These are phyloP conservation scores for Euborellia annulipes DNA, from an alignment of 1,140 invertebrate genomes.

Conservation along the genomic window DNA sequence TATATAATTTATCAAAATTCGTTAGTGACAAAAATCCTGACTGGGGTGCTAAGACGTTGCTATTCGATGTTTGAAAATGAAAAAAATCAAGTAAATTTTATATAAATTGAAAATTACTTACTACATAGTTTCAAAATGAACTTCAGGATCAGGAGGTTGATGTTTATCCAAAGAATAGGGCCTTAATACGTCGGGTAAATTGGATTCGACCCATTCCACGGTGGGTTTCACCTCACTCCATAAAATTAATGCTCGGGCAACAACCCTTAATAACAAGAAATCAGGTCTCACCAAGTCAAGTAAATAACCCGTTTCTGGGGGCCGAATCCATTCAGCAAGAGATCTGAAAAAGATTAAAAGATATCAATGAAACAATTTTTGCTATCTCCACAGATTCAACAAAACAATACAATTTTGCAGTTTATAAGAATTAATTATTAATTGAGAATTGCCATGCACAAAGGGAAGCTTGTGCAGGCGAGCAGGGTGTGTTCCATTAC, in stretches of 20 bases:
- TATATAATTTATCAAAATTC: no score
- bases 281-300: slow-evolving; percentile 88
- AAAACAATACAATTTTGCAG: no score
- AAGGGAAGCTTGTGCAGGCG: no score
- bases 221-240: slow-evolving; percentile 75
- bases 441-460: no score
- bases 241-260: slow-evolving; percentile 65
- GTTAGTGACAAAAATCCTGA: slow-evolving; percentile 4
- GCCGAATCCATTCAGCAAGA: slow-evolving; percentile 84
- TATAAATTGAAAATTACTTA: no score
- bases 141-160: slow-evolving; percentile 34
- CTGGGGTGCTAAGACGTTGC: slow-evolving; percentile 3
- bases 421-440: no score
- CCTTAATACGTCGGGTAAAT: slow-evolving; percentile 59
- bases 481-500: no score
- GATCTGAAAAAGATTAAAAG: slow-evolving; percentile 45
- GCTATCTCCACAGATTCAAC: no score
- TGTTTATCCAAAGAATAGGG: slow-evolving; percentile 55
- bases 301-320: slow-evolving; percentile 77
- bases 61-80: slow-evolving; percentile 1
- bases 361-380: no score
- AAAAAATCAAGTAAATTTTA: slow-evolving; percentile 1
- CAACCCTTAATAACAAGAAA: slow-evolving; percentile 68
- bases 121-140: slow-evolving; percentile 94
- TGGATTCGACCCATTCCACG: slow-evolving; percentile 67